phyloP scores from a whole-genome alignment of 2,888 invertebrate genomes.

The Drosophila fulvimacula region DNA sequence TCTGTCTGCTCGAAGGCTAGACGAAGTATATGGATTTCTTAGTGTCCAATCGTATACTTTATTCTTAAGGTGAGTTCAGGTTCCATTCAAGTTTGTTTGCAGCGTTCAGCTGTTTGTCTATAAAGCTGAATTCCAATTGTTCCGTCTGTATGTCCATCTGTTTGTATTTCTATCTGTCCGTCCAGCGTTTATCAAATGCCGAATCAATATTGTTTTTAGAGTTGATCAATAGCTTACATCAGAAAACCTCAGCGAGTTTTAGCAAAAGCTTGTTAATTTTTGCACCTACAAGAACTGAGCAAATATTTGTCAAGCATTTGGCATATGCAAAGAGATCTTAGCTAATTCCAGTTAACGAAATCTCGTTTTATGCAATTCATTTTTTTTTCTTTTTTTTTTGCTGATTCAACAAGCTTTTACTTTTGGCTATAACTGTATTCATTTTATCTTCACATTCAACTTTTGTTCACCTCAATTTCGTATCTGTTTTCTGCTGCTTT shows the following conservation, averaged over 20 bases:
- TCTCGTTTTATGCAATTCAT: background rate
- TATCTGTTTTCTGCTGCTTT: slow-evolving; percentile 12
- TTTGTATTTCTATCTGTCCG: background rate
- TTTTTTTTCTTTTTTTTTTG: background rate
- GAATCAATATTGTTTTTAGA: slow-evolving; percentile 2
- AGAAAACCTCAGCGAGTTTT: slow-evolving; percentile 26
- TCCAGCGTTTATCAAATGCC: background rate
- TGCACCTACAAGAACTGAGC: slow-evolving; percentile 52
- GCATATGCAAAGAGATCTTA: background rate
- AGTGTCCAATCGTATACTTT: background rate
- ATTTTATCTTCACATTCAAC: slow-evolving; percentile 19
- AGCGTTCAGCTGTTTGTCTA: background rate
- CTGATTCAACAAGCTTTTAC: slow-evolving; percentile 11
- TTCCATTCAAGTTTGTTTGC: no score
- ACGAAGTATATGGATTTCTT: background rate
- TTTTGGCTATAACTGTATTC: slow-evolving; percentile 17
- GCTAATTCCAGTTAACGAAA: slow-evolving; percentile 41
- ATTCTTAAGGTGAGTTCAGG: background rate
- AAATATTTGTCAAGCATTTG: slow-evolving; percentile 45
- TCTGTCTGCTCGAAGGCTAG: no score
- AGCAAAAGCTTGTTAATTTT: slow-evolving; percentile 63
- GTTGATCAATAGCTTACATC: slow-evolving; percentile 6
- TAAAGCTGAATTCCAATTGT: background rate
- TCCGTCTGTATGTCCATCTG: background rate
- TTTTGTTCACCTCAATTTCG: slow-evolving; percentile 7